Evolutionary conservation across 1,140 invertebrate genomes (phyloP).

Genomic region (Atta cephalotes): DNA sequence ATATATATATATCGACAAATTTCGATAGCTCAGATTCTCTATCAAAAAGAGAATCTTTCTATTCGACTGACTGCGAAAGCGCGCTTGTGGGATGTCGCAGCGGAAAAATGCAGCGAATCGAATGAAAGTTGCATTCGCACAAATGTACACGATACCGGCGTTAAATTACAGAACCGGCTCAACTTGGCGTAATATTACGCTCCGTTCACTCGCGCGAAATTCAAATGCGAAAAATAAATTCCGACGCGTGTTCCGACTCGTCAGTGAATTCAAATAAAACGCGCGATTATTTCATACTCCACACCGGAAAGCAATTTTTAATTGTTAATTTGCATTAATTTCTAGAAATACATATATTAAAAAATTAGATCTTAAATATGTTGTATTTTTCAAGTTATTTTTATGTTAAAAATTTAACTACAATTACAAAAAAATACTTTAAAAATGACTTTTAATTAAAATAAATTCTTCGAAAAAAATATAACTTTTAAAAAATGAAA

Average conservation of each 20-base stretch:
- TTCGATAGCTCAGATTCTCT: background rate
- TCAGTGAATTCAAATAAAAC: constrained; percentile 27
- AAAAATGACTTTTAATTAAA: background rate
- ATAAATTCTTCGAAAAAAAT: background rate
- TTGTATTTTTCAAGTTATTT: background rate
- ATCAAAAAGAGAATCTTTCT: constrained; percentile 34
- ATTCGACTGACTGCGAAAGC: constrained; percentile 49
- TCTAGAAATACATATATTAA: background rate
- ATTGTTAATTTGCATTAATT: background rate
- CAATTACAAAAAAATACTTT: background rate
- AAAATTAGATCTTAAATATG: background rate
- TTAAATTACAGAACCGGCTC: constrained; percentile 53
- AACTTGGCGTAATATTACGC: constrained; percentile 57
- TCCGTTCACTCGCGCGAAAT: constrained; percentile 55
- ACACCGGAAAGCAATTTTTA: background rate
- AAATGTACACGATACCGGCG: constrained; percentile 38
- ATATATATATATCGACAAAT: background rate
- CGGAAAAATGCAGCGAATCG: constrained; percentile 47
- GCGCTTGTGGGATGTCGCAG: background rate
- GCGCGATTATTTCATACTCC: background rate
- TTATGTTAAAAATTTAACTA: background rate
- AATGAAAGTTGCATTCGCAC: constrained; percentile 52
- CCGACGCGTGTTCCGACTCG: constrained; percentile 1
- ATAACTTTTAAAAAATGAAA: background rate
- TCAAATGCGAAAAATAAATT: constrained; percentile 59